Conservation (phyloP, 1,140 invertebrate genomes). For the Cydia amplana region DNA sequence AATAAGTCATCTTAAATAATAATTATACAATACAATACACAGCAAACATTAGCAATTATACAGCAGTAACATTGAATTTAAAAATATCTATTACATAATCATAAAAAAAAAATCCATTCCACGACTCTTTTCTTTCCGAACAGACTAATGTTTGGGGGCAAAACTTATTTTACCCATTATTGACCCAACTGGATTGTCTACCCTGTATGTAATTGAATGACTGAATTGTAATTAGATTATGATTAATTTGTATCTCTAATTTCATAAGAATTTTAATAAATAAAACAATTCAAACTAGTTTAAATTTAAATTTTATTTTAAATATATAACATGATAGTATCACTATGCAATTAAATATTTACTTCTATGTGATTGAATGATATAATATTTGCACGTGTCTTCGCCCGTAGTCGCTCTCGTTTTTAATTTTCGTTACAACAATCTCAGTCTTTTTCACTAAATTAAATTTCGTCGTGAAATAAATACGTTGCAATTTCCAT, state of each 20-base stretch:
- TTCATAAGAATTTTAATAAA: conserved; percentile 36
- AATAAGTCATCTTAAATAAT: no score
- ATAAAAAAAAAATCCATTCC: no score
- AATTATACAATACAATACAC: no score
- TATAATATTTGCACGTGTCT: conserved; percentile 46
- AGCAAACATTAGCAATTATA: no score
- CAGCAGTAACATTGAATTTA: no score
- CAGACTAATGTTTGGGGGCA: no score
- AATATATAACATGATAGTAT: conserved; percentile 75
- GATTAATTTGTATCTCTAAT: not conserved
- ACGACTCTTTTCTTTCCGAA: no score
- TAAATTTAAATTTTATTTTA: conserved; percentile 66
- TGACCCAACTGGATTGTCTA: no score
- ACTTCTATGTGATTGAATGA: conserved; percentile 67
- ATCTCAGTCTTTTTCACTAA: conserved; percentile 52
- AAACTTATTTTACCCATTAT: no score
- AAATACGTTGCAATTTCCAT: not conserved
- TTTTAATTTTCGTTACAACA: conserved; percentile 50
- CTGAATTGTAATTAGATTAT: no score
- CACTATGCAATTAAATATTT: conserved; percentile 63
- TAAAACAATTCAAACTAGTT: conserved; percentile 56
- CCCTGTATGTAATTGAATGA: no score
- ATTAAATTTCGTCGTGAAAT: conserved; percentile 37
- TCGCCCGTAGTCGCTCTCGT: conserved; percentile 36
- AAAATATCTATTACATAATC: no score